Evolutionary conservation across 2,888 invertebrate genomes (phyloP), one percentile per base, ranked within the genome.

Genomic region (Panzeria rudis): DNA sequence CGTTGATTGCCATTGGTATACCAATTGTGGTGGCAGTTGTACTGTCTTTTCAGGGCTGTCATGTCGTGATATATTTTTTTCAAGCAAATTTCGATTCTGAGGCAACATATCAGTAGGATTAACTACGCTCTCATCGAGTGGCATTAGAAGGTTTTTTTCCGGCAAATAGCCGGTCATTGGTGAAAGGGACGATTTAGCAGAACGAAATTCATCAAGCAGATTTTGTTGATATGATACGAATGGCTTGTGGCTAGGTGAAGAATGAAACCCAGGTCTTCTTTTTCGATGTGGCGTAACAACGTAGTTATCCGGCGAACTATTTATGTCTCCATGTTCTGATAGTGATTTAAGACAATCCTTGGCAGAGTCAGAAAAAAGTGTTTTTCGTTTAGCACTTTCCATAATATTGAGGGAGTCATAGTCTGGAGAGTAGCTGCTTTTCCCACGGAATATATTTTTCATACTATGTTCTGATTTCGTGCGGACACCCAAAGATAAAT

Each of bases 271-370:
- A 0, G 97, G 97, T 91, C 97, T 94, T 91, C 97, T 94, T 93
- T 97, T 97, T 88, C 97, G 94, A 93, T 97, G 97, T 13, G 97
- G 97, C 41, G 97, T 97, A 25, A 97, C 97, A 54, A 97, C 97
- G 90, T 97, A 97, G 89, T 96, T 96, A 91, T 96, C 96, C 0
- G 96, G 96, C 79, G 96, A 95, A 89, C 95, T 95, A 68, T 95
- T 95, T 62, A 96, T 93, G 73, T 95, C 92, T 88, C 96, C 95
- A 88, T 94, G 95, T 87, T 96, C 96, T 17, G 95, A 95, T 47
- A 95, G 94, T 6, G 91, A 89, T 83, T 92, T 92, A 73, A 92
- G 88, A 8, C 82, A 85, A 92, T 96, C 95, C 87, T 96, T 93
- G 89, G 96, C 96, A 35, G 96, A 84, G 41, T 91, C 91, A 25